Base-by-base conservation (phyloP, 2,113 vertebrate species). In the Ploceus nigricollis region DNA sequence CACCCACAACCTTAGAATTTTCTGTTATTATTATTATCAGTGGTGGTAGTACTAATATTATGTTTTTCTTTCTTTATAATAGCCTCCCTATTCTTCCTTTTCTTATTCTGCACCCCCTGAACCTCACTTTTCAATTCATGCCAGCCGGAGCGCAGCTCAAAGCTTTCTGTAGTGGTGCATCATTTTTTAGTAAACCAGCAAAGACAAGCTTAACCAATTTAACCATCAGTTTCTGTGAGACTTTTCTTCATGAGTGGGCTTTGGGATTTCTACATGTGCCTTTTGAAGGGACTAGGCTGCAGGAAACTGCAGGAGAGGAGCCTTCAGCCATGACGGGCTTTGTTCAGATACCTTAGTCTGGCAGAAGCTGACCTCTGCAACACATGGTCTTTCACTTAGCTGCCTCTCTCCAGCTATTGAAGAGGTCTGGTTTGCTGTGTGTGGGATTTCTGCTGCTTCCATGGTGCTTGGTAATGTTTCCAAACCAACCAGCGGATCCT, bases 271-370 rank as follows among this genome's bases (percentile, higher is more conserved):
- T 90, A 3, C 30, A 6, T 35, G 42, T 1, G 4, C 42, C n/a
- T 1, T 4, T 81, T 80, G 68, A 72, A 89, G 39, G 42, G 63
- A 57, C 3, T 7, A 40, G 42, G 48, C 60, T 80, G 35, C 56
- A 81, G 68, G 54, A 85, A 92, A 61, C 82, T 7, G 3, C 73
- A 65, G 66, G 64, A 91, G 82, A 70, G 71, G 70, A 95, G 70
- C 58, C 48, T 72, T 69, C 78, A 89, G 83, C 84, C 28, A 1
- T 50, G 57, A 69, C 0, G 0, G 73, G 40, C 90, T 87, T 95
- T 96, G 90, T 96, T 94, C 39, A 33, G 61, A 54, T 87, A 61
- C 33, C 63, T 82, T 71, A 80, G 75, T 85, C 81, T 94, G 87
- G 54, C 81, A 94, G 84, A 82, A 82, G 35, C 78, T 94, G 91